A percentile compares a stretch with the other conserved stretches of the same genome.
These are phyloP conservation scores for Bathynomus jamesi DNA, from an alignment of 1,140 invertebrate genomes.

Conservation along the genomic window DNA sequence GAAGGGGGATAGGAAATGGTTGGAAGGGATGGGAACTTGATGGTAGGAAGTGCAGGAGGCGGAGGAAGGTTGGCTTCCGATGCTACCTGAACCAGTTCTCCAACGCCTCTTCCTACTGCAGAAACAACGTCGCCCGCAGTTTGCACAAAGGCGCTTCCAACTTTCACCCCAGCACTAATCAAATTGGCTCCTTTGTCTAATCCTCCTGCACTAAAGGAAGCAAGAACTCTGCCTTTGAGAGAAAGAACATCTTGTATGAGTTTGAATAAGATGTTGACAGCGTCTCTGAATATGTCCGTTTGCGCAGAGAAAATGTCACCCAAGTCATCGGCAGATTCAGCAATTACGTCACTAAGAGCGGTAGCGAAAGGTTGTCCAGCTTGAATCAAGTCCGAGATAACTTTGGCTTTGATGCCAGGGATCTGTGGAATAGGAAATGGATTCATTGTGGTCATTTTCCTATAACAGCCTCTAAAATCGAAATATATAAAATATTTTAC, in stretches of 20 bases:
- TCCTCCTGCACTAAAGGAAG: constrained; percentile 17
- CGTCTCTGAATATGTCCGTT: constrained; percentile 24
- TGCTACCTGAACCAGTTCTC: constrained; percentile 21
- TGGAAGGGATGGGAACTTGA: constrained; percentile 16
- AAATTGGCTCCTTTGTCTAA: constrained; percentile 22
- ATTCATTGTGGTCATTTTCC: too few species aligned
- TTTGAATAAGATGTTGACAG: constrained; percentile 25
- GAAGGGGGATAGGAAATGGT: not conserved
- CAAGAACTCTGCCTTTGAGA: constrained; percentile 28
- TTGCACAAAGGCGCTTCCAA: constrained; percentile 26
- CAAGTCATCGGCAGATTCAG: constrained; percentile 31
- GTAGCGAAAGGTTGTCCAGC: constrained; percentile 27
- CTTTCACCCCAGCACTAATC: constrained; percentile 24
- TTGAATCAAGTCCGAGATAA: constrained; percentile 26
- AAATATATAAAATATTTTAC: not conserved
- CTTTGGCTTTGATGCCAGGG: constrained; percentile 30
- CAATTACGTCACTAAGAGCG: constrained; percentile 32
- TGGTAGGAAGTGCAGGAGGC: constrained; percentile 15
- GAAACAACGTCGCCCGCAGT: constrained; percentile 21
- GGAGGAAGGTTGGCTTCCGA: constrained; percentile 22
- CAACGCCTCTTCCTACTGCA: constrained; percentile 21
- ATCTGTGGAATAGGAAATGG: constrained; percentile 12
- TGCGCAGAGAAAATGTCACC: constrained; percentile 17
- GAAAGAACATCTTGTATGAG: constrained; percentile 25
- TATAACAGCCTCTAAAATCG: not conserved